Evolutionary conservation across 1,140 invertebrate genomes (phyloP).

Genomic region (Sesamia nonagrioides): DNA sequence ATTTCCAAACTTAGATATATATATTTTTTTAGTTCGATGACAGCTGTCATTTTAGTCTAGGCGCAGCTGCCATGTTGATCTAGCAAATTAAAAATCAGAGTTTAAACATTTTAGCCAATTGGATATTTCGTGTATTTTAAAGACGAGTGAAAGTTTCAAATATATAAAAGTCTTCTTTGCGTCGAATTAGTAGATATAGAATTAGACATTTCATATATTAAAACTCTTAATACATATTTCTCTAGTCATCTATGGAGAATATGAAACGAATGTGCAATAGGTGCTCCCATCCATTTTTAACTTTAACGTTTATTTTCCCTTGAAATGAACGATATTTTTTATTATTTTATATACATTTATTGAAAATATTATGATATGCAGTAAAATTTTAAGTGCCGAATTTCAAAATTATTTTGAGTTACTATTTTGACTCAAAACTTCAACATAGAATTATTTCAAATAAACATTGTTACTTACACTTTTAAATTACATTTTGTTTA

Average conservation of each 20-base stretch:
- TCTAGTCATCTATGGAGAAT: constrained; percentile 11
- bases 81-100: too few species aligned
- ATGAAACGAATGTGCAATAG: constrained; percentile 18
- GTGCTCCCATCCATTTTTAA: neutral
- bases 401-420: neutral
- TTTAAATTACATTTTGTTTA: neutral
- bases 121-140: constrained; percentile 1
- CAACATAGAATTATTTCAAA: too few species aligned
- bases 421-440: neutral
- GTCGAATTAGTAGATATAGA: neutral
- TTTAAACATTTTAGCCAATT: neutral
- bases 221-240: neutral
- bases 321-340: neutral
- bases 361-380: too few species aligned
- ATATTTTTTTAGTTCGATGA: too few species aligned
- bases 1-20: neutral
- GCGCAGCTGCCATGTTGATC: too few species aligned
- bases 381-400: too few species aligned
- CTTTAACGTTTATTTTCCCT: neutral
- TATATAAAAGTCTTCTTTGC: neutral
- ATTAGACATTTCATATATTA: neutral
- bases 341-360: constrained; percentile 1
- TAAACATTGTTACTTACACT: neutral
- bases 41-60: too few species aligned
- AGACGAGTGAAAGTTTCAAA: neutral